Base-by-base conservation (phyloP, 1,140 invertebrate genomes). In the Ephestia elutella region DNA sequence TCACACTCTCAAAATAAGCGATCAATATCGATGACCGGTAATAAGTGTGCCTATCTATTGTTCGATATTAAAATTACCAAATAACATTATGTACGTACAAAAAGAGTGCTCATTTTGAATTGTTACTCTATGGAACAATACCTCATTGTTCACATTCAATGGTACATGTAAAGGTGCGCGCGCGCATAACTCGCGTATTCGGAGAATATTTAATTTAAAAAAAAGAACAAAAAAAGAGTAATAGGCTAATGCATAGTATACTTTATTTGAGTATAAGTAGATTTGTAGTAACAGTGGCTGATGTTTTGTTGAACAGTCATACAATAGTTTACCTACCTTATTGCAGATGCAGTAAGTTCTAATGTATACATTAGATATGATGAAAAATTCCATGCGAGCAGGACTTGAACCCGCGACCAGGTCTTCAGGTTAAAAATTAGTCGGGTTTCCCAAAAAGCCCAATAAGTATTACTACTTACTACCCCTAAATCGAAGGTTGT, bases 91-190 rank as follows among this genome's bases (percentile, higher is more conserved):
- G 65, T 63, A 68, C 63, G 20, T 66, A 70, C 63, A 72, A 69
- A 72, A 71, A 66, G 71, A 73, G 68, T 30, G 25, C 48, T 65
- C 57, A 66, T 57, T 72, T 71, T 73, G 65, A 62, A 61, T 60
- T 60, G 57, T 61, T 54, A 65, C 60, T 60, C 64, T 65, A 68
- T 68, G 65, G 71, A 80, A 83, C 80, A 82, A 83, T 83, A 65
- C 68, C 59, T 66, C 68, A 84, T 84, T 84, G 81, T 84, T 84
- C 79, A 80, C 57, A 70, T 78, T 73, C 68, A 72, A 72, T 70
- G 70, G 38, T 5, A 44, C 38, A 44, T 17, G 38, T 44, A 15
- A 17, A 44, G 38, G 38, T 44, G n/a, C 38, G 38, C 38, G n/a
- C 38, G 38, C 38, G 38, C n/a, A 44, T 44, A 44, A 44, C 38